These are phyloP conservation scores for Amphipoea oculea DNA, from an alignment of 2,888 invertebrate species.

Conservation along the genomic window DNA sequence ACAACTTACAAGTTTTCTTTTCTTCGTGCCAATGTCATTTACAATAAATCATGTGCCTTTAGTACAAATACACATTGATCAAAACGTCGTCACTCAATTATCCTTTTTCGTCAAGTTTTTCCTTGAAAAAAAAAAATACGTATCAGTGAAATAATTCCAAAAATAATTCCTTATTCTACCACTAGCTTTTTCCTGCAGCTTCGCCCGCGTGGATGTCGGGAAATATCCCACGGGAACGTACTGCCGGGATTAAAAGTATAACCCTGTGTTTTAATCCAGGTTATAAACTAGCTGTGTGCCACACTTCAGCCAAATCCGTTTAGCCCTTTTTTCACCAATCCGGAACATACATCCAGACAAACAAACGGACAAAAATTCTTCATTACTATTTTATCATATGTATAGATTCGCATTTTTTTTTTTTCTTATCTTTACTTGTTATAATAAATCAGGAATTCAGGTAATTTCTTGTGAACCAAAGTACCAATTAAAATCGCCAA, in stretches of 20 bases:
- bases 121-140: slow-evolving; percentile 4
- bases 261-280: not conserved
- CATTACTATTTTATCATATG: not conserved
- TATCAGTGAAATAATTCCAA: not conserved
- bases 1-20: not conserved
- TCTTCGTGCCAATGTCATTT: not conserved
- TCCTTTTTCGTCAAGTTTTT: not conserved
- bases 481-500: slow-evolving; percentile 44
- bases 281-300: not conserved
- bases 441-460: slow-evolving; percentile 33
- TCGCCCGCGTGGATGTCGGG: not conserved
- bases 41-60: not conserved
- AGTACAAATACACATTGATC: slow-evolving; percentile 11
- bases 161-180: slow-evolving; percentile 23
- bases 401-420: not conserved
- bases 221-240: not conserved
- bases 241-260: not conserved
- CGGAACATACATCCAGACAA: not conserved
- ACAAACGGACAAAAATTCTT: not conserved
- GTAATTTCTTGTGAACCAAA: slow-evolving; percentile 14
- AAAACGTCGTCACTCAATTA: not conserved
- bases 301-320: not conserved
- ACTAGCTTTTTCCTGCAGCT: not conserved
- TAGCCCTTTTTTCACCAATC: not conserved
- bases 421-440: not conserved